Percentiles rank a stretch among this genome's conserved stretches.
phyloP scores from a whole-genome alignment of 2,797 vertebrate species.

The Synaphobranchus kaupii region DNA sequence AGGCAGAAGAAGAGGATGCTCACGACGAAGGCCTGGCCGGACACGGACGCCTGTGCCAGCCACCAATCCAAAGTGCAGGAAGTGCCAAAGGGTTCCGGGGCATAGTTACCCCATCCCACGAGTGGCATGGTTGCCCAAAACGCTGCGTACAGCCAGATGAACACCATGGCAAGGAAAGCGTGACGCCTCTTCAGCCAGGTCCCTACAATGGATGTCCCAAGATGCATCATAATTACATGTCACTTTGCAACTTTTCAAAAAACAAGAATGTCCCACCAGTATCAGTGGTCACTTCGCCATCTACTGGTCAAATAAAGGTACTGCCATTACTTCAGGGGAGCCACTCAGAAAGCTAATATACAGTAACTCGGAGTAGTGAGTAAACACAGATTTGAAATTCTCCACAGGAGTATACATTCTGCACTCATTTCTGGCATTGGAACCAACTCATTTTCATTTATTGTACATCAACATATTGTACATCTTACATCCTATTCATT shows the following conservation, averaged over 20 bases:
- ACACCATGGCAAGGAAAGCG: constrained; percentile 78
- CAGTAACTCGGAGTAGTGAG: too few relatives aligned
- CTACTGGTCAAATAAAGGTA: background rate
- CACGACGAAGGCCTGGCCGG: constrained; percentile 87
- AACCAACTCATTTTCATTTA: background rate
- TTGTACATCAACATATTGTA: background rate
- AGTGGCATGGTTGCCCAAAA: constrained; percentile 95
- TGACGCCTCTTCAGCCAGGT: constrained; percentile 92
- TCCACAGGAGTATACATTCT: background rate
- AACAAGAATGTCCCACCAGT: background rate
- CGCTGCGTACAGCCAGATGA: constrained; percentile 85
- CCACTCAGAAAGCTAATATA: background rate
- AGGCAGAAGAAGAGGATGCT: constrained; percentile 93
- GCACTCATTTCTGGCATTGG: background rate
- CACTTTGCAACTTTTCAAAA: background rate
- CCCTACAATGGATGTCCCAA: constrained; percentile 63
- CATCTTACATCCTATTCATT: background rate
- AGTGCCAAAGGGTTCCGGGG: constrained; percentile 92
- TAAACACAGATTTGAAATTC: background rate
- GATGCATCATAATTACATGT: background rate
- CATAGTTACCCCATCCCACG: constrained; percentile 88
- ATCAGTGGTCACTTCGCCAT: background rate
- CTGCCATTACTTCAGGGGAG: background rate
- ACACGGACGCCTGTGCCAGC: constrained; percentile 85
- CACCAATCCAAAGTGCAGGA: constrained; percentile 96